phyloP scores from a whole-genome alignment of 2,888 invertebrate species.

The Campopleginae sp. region DNA sequence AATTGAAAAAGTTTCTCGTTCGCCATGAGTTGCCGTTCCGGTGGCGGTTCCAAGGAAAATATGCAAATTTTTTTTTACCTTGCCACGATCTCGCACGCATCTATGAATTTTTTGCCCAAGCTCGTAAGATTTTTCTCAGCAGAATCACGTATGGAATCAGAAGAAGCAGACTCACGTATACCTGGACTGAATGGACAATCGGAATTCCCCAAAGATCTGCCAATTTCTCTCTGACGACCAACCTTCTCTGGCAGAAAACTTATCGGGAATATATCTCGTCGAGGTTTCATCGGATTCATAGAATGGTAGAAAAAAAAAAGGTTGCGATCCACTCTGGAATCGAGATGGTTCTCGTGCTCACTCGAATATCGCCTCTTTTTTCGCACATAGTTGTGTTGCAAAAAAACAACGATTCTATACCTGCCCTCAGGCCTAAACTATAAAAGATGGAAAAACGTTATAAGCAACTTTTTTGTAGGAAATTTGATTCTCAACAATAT shows the following conservation, averaged over 20 bases:
- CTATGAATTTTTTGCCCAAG: neutral
- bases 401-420: conserved; percentile 2
- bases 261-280: conserved; percentile 22
- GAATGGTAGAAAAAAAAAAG: conserved; percentile 13
- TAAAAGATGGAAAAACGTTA: neutral
- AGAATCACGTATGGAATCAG: neutral
- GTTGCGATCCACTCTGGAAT: conserved; percentile 19
- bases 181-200: conserved; percentile 16
- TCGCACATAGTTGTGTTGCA: conserved; percentile 11
- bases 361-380: neutral
- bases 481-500: neutral
- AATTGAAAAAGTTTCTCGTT: neutral
- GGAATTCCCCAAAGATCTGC: conserved; percentile 22
- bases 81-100: neutral
- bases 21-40: neutral
- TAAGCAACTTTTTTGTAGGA: neutral
- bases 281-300: neutral
- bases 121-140: neutral
- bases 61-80: neutral
- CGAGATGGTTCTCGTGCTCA: neutral
- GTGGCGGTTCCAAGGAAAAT: neutral
- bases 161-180: neutral
- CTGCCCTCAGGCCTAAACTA: neutral
- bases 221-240: neutral
- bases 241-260: conserved; percentile 8